Base-by-base conservation (phyloP, 1,140 invertebrate genomes). In the Bombus confusus region DNA sequence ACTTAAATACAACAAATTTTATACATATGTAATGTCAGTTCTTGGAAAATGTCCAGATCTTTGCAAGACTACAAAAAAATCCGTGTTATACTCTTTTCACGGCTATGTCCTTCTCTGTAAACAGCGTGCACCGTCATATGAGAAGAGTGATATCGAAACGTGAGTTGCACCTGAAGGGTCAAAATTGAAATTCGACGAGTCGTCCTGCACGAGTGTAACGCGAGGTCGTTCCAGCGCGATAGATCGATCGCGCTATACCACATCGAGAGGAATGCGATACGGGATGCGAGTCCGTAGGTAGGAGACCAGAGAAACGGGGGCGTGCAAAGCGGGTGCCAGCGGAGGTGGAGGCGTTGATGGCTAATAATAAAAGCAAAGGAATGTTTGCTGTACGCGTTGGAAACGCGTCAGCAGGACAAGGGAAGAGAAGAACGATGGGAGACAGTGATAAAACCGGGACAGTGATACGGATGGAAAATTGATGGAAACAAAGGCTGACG, bases 361-460 rank as follows among this genome's bases (percentile, higher is more conserved):
- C 83, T 85, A 80, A 80, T 85, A 85, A 79, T 85, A 80, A 85
- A 59, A 80, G 66, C 52, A 47, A 25, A 72, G 83, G 64, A 85
- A 85, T 85, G 69, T 80, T 85, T 85, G 76, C 76, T 80, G 68
- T 72, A 72, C 31, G 66, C n/a, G 25, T 15, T 37, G 57, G 28
- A 41, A 64, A 15, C 39, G 59, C 25, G 80, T 39, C n/a, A 18
- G n/a, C 15, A 22, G 12, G 3, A 34, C 37, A 74, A 66, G 41
- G 52, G 31, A 52, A 41, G 25, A 57, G 43, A 69, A 72, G 47
- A 71, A 43, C 43, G 43, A n/a, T 13, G 22, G 31, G 10, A 31
- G 43, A 41, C 57, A 64, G 39, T 25, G 80, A 74, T 59, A 73
- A 39, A 43, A 43, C 28, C 18, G 8, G 64, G n/a, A 34, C 28